Evolutionary conservation across 2,797 vertebrate genomes (phyloP).

Genomic region (Glossophaga mutica): DNA sequence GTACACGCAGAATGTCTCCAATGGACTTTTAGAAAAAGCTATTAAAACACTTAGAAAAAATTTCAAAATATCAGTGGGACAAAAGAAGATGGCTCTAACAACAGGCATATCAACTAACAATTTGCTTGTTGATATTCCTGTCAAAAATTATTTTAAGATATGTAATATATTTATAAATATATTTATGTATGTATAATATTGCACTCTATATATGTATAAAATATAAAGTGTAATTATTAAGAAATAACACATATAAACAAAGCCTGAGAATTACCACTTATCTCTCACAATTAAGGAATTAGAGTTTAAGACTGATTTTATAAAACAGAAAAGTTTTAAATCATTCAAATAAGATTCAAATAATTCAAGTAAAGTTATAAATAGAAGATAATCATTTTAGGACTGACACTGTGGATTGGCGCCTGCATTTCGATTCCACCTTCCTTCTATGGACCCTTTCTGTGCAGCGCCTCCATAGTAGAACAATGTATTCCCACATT

Average conservation of each 20-base stretch:
- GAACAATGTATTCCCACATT: background rate
- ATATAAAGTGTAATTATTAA: background rate
- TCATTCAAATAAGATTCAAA: background rate
- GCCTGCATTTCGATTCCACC: background rate
- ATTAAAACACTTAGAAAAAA: background rate
- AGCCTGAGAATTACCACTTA: background rate
- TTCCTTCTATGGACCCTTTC: background rate
- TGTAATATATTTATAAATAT: background rate
- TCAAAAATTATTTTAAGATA: background rate
- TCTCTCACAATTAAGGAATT: background rate
- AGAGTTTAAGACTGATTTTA: background rate
- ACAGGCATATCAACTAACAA: background rate
- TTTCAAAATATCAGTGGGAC: background rate
- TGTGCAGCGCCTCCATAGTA: background rate
- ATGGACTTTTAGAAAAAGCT: background rate
- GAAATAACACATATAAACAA: background rate
- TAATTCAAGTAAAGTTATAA: background rate
- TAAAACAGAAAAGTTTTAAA: background rate
- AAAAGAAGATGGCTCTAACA: background rate
- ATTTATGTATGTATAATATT: background rate
- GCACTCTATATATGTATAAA: background rate
- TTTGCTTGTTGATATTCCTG: no score
- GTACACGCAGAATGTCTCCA: background rate
- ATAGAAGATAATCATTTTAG: background rate
- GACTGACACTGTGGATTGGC: background rate